Percentiles rank a stretch among this genome's conserved stretches.
Conservation (phyloP, 2,113 vertebrate species). For the Lamprotornis superbus region DNA sequence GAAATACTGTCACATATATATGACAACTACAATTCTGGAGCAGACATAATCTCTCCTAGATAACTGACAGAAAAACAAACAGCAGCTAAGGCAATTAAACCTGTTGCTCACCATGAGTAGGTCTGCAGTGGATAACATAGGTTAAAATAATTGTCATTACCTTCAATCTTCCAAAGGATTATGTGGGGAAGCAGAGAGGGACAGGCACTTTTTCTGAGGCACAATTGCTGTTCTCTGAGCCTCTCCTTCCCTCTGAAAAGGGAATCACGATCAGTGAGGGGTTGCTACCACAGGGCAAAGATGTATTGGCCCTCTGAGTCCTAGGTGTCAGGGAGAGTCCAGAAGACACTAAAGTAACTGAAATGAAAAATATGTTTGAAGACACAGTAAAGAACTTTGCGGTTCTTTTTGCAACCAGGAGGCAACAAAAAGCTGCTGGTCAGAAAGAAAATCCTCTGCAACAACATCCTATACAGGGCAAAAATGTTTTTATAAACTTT, state of each 20-base stretch:
- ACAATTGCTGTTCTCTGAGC: not conserved
- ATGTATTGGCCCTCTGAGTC: not conserved
- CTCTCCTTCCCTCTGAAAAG: not conserved
- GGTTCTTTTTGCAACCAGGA: not conserved
- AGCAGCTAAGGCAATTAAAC: not conserved
- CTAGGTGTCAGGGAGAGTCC: not conserved
- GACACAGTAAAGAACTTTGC: not conserved
- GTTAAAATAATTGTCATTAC: not conserved
- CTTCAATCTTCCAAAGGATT: not conserved
- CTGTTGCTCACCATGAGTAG: not conserved
- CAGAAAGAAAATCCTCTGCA: not conserved
- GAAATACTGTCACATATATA: not conserved
- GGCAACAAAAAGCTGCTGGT: not conserved
- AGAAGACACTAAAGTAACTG: not conserved
- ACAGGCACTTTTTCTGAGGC: rapidly evolving
- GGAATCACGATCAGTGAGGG: not conserved
- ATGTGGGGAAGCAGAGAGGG: not conserved
- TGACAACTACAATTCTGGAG: not conserved
- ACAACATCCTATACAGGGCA: not conserved
- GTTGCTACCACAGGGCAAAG: not conserved
- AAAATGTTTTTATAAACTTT: not conserved
- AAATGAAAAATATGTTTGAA: not conserved
- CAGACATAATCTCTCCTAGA: not conserved
- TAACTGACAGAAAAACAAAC: not conserved
- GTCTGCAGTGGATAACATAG: not conserved